Base-by-base conservation (phyloP, 2,888 invertebrate genomes). In the Hypomecis punctinalis region DNA sequence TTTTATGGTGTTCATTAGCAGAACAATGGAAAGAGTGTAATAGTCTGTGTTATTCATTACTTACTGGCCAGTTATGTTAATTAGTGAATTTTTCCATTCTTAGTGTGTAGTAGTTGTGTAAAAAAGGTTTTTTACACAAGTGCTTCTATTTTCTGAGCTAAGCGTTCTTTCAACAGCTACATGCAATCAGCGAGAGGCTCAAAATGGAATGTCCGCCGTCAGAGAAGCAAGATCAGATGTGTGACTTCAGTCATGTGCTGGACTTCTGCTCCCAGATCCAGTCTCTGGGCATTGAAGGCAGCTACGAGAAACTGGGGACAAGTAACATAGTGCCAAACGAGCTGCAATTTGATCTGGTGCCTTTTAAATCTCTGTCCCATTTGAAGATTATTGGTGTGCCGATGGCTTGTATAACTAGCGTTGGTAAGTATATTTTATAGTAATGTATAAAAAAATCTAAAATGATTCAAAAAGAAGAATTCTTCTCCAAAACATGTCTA, bases 161-260 rank as follows among this genome's bases (percentile, higher is more conserved):
- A 23, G 23, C 3, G 3, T 56, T 59, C 51, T 37, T 37, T 48
- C 46, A 36, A 55, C 94, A 99, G 96, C 89, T 99, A 36, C 96
- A 97, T 88, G 97, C 99, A n/a, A 96, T 99, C 63, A 98, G 97
- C 80, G 96, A 97, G 84, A 94, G 98, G 70, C 93, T 98, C 55
- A 97, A 96, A 84, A 95, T 97, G 76, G 97, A 98, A 0, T 97
- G 98, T 82, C 97, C 98, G 0, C 94, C 95, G 1, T 94, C 95
- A 64, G 97, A 97, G 79, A 95, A 96, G 67, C 94, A 94, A 35
- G 97, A 97, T 76, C 96, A 96, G 74, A 95, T 96, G 85, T 97
- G 95, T 77, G 98, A 99, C 88, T 96, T 99, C 76, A 97, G 98
- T 69, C 98, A 98, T 79, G 95, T 98, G 0, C 85, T 99, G 59